Percentiles rank a stretch among this genome's conserved stretches.
Conservation (phyloP, 2,797 vertebrate genomes). For the Potorous gilbertii region DNA sequence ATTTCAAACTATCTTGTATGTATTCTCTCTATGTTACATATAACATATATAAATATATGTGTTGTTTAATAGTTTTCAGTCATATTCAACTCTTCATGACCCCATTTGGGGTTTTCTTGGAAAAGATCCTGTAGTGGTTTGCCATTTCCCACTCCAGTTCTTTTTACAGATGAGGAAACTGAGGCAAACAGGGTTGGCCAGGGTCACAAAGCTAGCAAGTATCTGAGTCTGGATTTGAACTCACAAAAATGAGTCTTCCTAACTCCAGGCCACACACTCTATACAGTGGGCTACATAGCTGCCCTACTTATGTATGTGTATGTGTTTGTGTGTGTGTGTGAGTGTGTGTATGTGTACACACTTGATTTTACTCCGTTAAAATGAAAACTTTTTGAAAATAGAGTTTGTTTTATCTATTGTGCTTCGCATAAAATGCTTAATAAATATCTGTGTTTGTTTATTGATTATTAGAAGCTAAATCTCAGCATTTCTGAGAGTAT, state of each 20-base stretch:
- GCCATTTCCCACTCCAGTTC: not conserved
- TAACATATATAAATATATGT: not conserved
- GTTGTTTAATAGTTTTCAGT: too few relatives aligned
- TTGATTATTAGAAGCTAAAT: not conserved
- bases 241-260: not conserved
- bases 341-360: too few relatives aligned
- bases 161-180: not conserved
- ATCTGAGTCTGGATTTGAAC: not conserved
- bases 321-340: too few relatives aligned
- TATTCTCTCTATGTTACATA: too few relatives aligned
- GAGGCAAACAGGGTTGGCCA: not conserved
- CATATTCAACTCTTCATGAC: too few relatives aligned
- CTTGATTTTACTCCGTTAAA: not conserved
- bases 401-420: not conserved
- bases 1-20: too few relatives aligned
- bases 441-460: not conserved
- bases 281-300: too few relatives aligned
- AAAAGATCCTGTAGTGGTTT: too few relatives aligned
- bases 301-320: too few relatives aligned
- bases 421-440: not conserved
- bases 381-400: not conserved
- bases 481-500: not conserved
- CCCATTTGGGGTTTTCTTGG: too few relatives aligned
- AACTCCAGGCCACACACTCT: not conserved
- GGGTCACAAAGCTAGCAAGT: not conserved